Conservation (phyloP, 2,113 vertebrate genomes). For the Apeltes quadracus region DNA sequence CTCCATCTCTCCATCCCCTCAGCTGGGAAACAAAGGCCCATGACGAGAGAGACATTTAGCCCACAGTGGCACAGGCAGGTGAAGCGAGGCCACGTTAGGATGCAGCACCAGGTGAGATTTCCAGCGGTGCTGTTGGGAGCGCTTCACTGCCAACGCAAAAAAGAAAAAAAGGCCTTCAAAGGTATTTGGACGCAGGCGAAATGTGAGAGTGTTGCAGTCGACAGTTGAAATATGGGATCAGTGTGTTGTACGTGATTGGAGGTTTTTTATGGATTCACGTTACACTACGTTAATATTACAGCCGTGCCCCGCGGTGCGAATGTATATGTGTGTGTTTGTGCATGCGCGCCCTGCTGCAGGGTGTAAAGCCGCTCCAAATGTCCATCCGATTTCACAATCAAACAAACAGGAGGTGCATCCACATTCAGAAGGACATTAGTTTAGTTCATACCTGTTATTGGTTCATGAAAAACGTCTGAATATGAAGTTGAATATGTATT, state of each 20-base stretch:
- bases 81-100: constrained; percentile 33
- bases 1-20: constrained; percentile 36
- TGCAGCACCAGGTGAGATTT: neutral
- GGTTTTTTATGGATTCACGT: constrained; percentile 57
- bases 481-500: neutral
- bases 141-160: constrained; percentile 5
- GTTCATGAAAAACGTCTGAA: neutral
- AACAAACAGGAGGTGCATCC: constrained; percentile 29
- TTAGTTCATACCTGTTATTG: constrained; percentile 10
- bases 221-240: constrained; percentile 60
- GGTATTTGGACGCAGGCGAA: constrained; percentile 52
- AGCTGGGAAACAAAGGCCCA: constrained; percentile 44
- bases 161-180: constrained; percentile 5
- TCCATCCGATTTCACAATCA: constrained; percentile 77
- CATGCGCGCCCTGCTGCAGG: constrained; percentile 71
- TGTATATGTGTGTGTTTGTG: constrained; percentile 24
- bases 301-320: constrained; percentile 52
- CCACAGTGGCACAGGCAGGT: constrained; percentile 41
- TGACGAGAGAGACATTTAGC: constrained; percentile 26
- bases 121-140: neutral
- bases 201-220: constrained; percentile 43
- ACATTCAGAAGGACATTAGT: constrained; percentile 17
- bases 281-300: constrained; percentile 72
- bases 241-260: constrained; percentile 58
- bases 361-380: constrained; percentile 77